Percentiles rank a stretch among this genome's conserved stretches.
Conservation (phyloP, 2,888 invertebrate genomes). For the Lymantria dispar region DNA sequence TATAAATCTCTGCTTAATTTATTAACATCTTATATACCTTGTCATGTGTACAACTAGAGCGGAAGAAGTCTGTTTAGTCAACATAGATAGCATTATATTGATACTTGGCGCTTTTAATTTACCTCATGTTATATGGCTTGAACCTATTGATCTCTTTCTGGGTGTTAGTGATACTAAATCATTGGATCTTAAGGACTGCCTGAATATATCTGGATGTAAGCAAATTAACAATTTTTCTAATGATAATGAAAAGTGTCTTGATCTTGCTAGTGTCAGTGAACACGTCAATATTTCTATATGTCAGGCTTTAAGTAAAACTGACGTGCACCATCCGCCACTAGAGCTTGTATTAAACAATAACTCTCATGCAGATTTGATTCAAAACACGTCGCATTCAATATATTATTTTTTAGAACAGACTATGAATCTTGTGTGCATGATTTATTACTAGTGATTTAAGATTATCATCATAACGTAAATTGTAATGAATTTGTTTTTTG, state of each 20-base stretch:
- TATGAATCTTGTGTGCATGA: too few relatives aligned
- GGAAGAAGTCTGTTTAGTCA: conserved; percentile 1
- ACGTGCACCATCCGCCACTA: too few relatives aligned
- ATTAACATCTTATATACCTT: conserved; percentile 3
- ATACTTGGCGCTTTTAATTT: conserved; percentile 5
- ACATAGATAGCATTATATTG: not conserved
- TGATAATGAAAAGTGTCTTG: not conserved
- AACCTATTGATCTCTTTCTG: not conserved
- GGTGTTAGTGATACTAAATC: conserved; percentile 1
- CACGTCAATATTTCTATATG: not conserved
- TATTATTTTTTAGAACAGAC: too few relatives aligned
- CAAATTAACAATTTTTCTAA: not conserved
- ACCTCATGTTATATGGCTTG: not conserved
- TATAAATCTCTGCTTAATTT: too few relatives aligned
- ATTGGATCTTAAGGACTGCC: not conserved
- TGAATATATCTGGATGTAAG: not conserved
- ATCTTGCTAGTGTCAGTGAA: not conserved
- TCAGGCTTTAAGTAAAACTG: too few relatives aligned
- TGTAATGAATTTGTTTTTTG: too few relatives aligned
- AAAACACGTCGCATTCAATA: too few relatives aligned
- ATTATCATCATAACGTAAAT: too few relatives aligned
- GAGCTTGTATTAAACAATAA: too few relatives aligned
- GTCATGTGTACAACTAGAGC: not conserved
- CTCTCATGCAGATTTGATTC: too few relatives aligned
- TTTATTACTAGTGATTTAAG: too few relatives aligned